Base-by-base conservation (phyloP, 2,797 vertebrate genomes). In the Antrozous pallidus region DNA sequence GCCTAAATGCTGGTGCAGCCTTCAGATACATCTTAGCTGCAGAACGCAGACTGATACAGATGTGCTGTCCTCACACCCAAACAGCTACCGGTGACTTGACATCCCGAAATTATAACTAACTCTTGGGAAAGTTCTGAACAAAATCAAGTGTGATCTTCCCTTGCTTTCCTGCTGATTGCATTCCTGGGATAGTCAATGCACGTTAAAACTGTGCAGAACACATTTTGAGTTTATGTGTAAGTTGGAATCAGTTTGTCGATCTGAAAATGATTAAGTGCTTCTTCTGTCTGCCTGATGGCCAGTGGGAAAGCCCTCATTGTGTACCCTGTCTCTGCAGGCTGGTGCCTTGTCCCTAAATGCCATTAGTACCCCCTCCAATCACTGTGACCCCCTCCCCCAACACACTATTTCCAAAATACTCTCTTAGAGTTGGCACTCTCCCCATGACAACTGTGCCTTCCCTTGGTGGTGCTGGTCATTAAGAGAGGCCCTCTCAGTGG, bases 1-100 rank as follows among this genome's bases (percentile, higher is more conserved):
- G 6, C 9, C 31, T 24, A 3, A 22, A 14, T 11, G 45, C 18
- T 14, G 31, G 10, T 8, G 7, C 24, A 6, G 1, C 13, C 36
- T 36, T 0, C 2, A 3, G 61, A 3, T 0, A 24, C 13, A 0
- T 31, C 31, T 0, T 0, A 6, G 36, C 20, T 0, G 11, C 2
- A 74, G 0, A 5, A 20, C 1, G 8, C 20, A 7, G n/a, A 4
- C 49, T 0, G 22, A 16, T 0, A 1, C 10, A 1, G 36, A 7
- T 5, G 2, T 17, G 22, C 45, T 0, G 16, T 17, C 4, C 45
- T 28, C 10, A 28, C 40, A 24, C 56, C 31, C 63, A 14, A 4
- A 33, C 0, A 0, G 38, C 61, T 24, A 0, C 36, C 9, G 3
- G 31, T 54, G 42, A 3, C 14, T 4, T 22, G 81, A n/a, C 45